Conservation (phyloP, 2,888 invertebrate genomes). For the Caenorhabditis doughertyi region DNA sequence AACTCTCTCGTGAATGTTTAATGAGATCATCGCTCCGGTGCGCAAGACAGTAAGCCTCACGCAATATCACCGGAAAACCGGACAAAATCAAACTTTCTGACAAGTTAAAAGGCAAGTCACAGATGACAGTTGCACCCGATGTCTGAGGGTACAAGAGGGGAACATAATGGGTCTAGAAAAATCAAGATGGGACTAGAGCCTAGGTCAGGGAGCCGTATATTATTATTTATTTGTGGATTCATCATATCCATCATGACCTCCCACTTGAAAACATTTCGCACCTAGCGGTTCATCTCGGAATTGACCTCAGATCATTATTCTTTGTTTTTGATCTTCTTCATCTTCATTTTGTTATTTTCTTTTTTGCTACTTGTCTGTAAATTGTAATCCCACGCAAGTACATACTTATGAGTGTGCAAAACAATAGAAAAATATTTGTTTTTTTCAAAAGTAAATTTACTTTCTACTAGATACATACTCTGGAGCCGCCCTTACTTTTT, state of each 20-base stretch:
- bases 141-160: neutral
- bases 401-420: slow-evolving; percentile 1
- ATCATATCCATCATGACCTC: neutral
- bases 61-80: slow-evolving; percentile 50
- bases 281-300: neutral
- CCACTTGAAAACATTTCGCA: slow-evolving; percentile 52
- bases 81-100: slow-evolving; percentile 51
- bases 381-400: slow-evolving; percentile 10
- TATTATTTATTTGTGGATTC: slow-evolving; percentile 20
- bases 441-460: slow-evolving; percentile 4
- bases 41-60: slow-evolving; percentile 9
- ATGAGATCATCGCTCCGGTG: slow-evolving; percentile 54
- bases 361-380: neutral
- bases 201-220: neutral
- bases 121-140: slow-evolving; percentile 16
- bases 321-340: neutral
- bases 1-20: slow-evolving; percentile 55
- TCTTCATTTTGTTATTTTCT: neutral
- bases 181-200: neutral
- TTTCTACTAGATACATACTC: too few species aligned
- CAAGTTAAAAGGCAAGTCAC: slow-evolving; percentile 52
- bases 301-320: neutral
- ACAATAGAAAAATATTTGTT: slow-evolving; percentile 13
- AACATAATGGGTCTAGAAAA: neutral
- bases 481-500: neutral